Base-by-base conservation (phyloP, 1,140 invertebrate genomes). In the Euborellia annulipes region DNA sequence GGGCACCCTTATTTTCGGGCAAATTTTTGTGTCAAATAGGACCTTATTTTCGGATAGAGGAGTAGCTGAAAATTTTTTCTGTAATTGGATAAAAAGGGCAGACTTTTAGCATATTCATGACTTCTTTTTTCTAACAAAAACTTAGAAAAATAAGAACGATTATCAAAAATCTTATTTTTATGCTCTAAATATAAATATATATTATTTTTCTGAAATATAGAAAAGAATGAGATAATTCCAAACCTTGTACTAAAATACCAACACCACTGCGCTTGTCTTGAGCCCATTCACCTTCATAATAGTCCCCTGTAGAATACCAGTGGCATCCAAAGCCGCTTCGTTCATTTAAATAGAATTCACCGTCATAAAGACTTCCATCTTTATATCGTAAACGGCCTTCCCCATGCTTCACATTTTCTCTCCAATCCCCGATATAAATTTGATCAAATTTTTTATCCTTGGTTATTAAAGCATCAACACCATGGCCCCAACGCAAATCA, bases 231-330 rank as follows among this genome's bases (percentile, higher is more conserved):
- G n/a, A n/a, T n/a, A 40, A 62, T 52, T 27, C 55, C 46, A 37
- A 41, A 32, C 30, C 8, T 39, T 21, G 34, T 38, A 48, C 11
- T 6, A 6, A 27, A 27, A 27, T 27, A 6, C 80, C 81, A 50
- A 73, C 75, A 0, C 78, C 79, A 32, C 78, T 60, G 16, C 69
- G 59, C 47, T 69, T 62, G 13, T 75, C 73, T 11, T 56, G 52
- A 36, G 63, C 61, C 66, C 75, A 82, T 43, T 71, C 63, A 6
- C 79, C 81, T 42, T 73, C 65, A 50, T 77, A 79, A 23, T 70
- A 64, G 39, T 66, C 63, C 2, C 67, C 69, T 43, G 76, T 67
- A n/a, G 61, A 54, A 50, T 70, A 76, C 51, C 70, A 69, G 27
- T 62, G 54, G 52, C 56, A 41, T 16, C 61, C 61, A 45, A 48